Evolutionary conservation across 2,888 invertebrate genomes (phyloP).

Genomic region (Tiliacea aurago): DNA sequence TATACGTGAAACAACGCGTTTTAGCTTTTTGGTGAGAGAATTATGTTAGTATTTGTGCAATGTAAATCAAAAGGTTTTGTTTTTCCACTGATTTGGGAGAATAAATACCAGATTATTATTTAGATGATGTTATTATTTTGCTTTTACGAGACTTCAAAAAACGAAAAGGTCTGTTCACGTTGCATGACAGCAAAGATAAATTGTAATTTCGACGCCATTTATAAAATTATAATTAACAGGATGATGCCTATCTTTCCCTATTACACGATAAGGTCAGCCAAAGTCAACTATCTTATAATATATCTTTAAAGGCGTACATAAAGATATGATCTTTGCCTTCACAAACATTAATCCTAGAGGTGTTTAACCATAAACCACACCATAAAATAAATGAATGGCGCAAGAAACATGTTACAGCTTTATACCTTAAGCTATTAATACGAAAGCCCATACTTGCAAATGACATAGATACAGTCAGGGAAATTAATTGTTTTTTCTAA

Average conservation of each 20-base stretch:
- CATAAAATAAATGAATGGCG: conserved; percentile 4
- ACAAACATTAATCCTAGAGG: conserved; percentile 3
- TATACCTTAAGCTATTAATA: not conserved
- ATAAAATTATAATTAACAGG: conserved; percentile 5
- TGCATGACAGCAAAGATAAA: not conserved
- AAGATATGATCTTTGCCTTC: conserved; percentile 30
- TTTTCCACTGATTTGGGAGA: not conserved
- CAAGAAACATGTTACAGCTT: conserved; percentile 22
- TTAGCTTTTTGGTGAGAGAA: conserved; percentile 55
- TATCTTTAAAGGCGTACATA: not conserved
- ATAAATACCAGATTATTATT: not conserved
- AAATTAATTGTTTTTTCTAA: not conserved
- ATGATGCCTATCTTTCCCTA: conserved; percentile 8
- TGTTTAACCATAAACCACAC: conserved; percentile 19
- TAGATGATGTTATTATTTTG: not conserved
- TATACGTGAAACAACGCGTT: conserved; percentile 65
- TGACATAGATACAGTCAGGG: not conserved
- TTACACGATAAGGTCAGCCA: conserved; percentile 12
- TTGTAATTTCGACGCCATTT: not conserved
- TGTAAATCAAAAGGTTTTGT: conserved; percentile 42
- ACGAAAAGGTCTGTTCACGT: not conserved
- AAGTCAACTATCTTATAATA: conserved; percentile 10
- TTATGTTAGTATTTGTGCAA: conserved; percentile 52
- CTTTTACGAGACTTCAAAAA: too few species aligned
- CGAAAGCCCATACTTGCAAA: conserved; percentile 11